A percentile compares a stretch with the other conserved stretches of the same genome.
Conservation (phyloP, 2,888 invertebrate species). For the Amblyjoppa fuscipennis region DNA sequence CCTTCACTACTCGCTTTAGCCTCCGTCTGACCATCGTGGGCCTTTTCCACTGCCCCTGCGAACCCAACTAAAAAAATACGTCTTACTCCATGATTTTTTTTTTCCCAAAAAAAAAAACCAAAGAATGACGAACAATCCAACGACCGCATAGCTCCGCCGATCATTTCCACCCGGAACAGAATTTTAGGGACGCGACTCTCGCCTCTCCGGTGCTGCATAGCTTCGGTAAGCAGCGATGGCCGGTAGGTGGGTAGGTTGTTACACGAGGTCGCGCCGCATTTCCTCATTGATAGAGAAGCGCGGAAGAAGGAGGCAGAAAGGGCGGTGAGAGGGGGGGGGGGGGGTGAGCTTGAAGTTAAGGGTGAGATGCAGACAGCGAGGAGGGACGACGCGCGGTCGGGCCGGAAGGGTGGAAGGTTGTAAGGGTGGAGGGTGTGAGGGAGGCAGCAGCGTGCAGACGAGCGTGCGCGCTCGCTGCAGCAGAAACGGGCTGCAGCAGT, state of each 20-base stretch:
- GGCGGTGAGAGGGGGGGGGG: background rate
- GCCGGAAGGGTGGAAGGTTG: background rate
- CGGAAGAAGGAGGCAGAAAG: background rate
- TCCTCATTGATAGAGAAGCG: constrained; percentile 46
- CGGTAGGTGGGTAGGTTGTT: constrained; percentile 21
- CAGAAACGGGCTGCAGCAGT: constrained; percentile 78
- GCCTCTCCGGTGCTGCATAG: background rate
- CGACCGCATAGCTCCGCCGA: too few species aligned
- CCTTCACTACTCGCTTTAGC: too few species aligned
- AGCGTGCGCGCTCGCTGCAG: constrained; percentile 77
- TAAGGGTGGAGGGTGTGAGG: background rate
- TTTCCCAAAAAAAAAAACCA: too few species aligned
- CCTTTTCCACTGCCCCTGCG: too few species aligned
- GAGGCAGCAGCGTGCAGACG: constrained; percentile 56
- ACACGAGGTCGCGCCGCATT: constrained; percentile 44
- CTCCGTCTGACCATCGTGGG: too few species aligned
- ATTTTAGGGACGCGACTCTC: background rate
- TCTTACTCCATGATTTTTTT: too few species aligned
- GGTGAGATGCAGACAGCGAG: constrained; percentile 35
- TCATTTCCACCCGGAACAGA: too few species aligned
- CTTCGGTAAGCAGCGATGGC: background rate
- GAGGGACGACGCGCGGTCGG: background rate
- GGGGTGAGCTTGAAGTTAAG: constrained; percentile 11
- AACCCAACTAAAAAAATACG: too few species aligned
- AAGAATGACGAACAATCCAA: too few species aligned